Evolutionary conservation across 2,113 vertebrate genomes (phyloP), one percentile per base, ranked within the genome.

Genomic region (Brachirus orientalis): DNA sequence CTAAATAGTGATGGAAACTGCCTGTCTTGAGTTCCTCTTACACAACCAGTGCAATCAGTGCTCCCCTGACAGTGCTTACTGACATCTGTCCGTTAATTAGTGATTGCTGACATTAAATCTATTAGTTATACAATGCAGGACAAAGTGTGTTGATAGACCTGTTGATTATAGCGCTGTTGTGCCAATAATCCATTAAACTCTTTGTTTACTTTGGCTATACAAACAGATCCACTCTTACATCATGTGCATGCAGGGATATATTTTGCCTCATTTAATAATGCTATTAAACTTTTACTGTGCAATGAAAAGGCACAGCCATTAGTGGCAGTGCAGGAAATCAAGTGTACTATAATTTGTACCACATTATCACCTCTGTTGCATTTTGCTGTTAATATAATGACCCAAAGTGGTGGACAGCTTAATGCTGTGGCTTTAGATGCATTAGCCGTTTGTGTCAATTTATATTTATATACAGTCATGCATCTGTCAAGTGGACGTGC

Each of bases 281-380:
- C 87, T 64, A 80, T 90, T 91, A 92, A 89, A 91, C 52, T 88
- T 55, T 90, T 84, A 91, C 74, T 68, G 87, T 80, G 66, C 86
- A 77, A 86, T 87, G 73, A 89, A 88, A 87, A 82, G 62, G 80
- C 72, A 64, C 50, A 69, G 79, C 79, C 64, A 84, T 88, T 84
- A 86, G 66, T 69, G 77, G 68, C 75, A 64, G 50, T 48, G 60
- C 68, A 61, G 75, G 71, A 83, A 85, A 80, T 56, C 74, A 75
- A 85, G 73, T 78, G 68, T 54, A 59, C 67, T 65, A 68, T 77
- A 80, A 88, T 90, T 88, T 80, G 65, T 68, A 67, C 59, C 45
- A 73, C 81, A 86, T 85, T 88, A 82, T 77, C 51, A 20, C 75
- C 80, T 77, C 72, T 1, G 8, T 44, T 79, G 72, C 66, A 36